These are phyloP conservation scores for Masticophis lateralis DNA, from an alignment of 2,797 vertebrate species.

Conservation along the genomic window DNA sequence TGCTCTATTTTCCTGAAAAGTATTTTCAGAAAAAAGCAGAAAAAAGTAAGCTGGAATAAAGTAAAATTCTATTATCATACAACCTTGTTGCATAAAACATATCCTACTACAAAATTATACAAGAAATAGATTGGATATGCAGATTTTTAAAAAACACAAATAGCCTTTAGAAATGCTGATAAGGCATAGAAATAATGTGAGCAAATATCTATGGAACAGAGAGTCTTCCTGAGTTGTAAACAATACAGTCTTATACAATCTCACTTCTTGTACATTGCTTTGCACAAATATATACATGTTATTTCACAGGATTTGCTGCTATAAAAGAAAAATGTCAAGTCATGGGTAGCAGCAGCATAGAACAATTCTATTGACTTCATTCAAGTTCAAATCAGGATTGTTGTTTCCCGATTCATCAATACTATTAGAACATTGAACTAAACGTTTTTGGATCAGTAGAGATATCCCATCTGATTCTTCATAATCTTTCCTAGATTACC, in stretches of 20 bases:
- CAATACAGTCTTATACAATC: not conserved
- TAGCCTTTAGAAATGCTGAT: not conserved
- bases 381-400: too few species aligned
- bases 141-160: not conserved
- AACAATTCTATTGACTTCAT: not conserved
- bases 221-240: not conserved
- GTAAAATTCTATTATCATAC: not conserved
- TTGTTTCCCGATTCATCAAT: not conserved
- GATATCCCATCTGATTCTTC: not conserved
- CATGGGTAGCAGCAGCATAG: not conserved
- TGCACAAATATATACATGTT: not conserved
- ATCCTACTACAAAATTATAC: not conserved
- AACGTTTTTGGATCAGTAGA: not conserved
- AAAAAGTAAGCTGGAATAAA: not conserved
- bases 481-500: not conserved
- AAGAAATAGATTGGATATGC: not conserved
- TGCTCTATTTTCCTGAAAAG: not conserved
- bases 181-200: not conserved
- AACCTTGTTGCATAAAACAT: not conserved
- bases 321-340: not conserved
- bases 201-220: not conserved
- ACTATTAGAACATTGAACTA: not conserved
- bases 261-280: not conserved
- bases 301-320: not conserved
- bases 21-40: too few species aligned